These are phyloP conservation scores for Grus americana DNA, from an alignment of 2,113 vertebrate genomes.

Conservation along the genomic window DNA sequence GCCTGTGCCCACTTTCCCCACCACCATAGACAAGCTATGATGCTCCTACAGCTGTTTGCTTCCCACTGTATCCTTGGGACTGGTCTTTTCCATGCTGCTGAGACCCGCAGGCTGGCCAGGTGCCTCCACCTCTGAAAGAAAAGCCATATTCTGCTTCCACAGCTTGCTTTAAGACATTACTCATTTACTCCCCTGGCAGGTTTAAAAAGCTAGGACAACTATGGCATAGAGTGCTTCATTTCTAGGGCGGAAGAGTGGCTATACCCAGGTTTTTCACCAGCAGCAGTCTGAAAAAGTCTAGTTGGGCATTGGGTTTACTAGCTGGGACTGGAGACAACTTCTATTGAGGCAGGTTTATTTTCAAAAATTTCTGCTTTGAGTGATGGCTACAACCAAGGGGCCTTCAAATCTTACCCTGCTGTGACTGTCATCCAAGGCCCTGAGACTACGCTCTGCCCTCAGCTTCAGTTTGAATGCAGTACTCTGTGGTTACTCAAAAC, in stretches of 20 bases:
- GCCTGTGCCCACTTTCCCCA: not conserved
- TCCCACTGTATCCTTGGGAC: not conserved
- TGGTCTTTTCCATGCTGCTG: not conserved
- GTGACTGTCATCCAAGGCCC: not conserved
- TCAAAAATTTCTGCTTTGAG: not conserved
- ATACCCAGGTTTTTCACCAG: not conserved
- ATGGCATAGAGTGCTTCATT: not conserved
- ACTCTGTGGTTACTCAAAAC: not conserved
- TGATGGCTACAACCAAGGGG: not conserved
- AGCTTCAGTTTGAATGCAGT: not conserved
- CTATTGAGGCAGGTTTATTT: not conserved
- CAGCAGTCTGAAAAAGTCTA: not conserved
- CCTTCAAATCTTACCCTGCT: not conserved
- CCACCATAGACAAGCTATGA: no score
- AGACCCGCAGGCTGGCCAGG: not conserved
- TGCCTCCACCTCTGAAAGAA: not conserved
- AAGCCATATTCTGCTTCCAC: not conserved
- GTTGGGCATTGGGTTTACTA: not conserved
- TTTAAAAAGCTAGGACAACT: not conserved
- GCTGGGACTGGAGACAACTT: not conserved
- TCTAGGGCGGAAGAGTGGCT: not conserved
- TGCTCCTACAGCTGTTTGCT: not conserved
- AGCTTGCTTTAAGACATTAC: not conserved
- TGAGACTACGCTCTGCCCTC: not conserved
- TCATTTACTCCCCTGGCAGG: not conserved